A percentile compares a stretch with the other conserved stretches of the same genome.
These are phyloP conservation scores for Styela clava DNA, from an alignment of 23 tunicate genomes.

Conservation along the genomic window DNA sequence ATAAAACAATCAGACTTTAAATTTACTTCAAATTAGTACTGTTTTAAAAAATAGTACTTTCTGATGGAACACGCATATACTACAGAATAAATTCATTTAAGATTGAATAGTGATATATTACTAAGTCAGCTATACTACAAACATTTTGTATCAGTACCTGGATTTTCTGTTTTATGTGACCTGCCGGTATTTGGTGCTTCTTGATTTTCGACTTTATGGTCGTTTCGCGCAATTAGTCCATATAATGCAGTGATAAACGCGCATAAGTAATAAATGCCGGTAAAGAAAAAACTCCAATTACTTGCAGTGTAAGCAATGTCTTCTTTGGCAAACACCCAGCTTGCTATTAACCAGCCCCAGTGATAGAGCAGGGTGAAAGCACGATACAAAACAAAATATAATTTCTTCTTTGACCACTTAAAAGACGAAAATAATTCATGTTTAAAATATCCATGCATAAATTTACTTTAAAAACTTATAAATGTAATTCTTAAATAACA, in stretches of 20 bases:
- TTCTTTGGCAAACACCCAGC: constrained; percentile 4
- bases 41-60: too few relatives aligned
- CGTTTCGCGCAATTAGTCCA: constrained; percentile 4
- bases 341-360: constrained; percentile 35
- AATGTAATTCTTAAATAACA: too few relatives aligned
- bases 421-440: too few relatives aligned
- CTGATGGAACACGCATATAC: too few relatives aligned
- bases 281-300: constrained; percentile 31
- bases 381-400: constrained; percentile 1
- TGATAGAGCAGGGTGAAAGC: constrained; percentile 9
- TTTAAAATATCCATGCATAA: neutral
- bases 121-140: too few relatives aligned
- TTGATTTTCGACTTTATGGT: neutral
- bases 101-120: too few relatives aligned
- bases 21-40: too few relatives aligned
- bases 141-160: too few relatives aligned
- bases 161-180: too few relatives aligned
- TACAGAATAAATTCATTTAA: too few relatives aligned
- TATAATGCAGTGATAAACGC: constrained; percentile 1
- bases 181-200: neutral
- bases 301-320: constrained; percentile 11
- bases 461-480: too few relatives aligned
- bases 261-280: constrained; percentile 11
- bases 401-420: constrained; percentile 3
- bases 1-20: too few relatives aligned